Base-by-base conservation (phyloP, 2,113 vertebrate genomes). In the Marmota monax region DNA sequence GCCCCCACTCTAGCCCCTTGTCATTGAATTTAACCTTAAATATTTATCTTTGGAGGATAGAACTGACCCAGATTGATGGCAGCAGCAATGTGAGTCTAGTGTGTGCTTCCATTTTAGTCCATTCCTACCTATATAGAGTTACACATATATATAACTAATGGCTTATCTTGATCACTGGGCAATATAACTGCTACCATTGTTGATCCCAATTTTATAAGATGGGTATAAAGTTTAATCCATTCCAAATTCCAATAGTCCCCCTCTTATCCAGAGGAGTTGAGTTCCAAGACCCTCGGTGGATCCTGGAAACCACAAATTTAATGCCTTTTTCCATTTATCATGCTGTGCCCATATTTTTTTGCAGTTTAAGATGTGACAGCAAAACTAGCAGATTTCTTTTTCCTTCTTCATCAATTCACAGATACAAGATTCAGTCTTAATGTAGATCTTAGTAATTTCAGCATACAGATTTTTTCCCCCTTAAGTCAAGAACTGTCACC, bases 191-290 rank as follows among this genome's bases (percentile, higher is more conserved):
- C 11, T 77, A 14, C 65, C 42, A 83, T 77, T 89, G 22, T 87
- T 42, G 87, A 45, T 63, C 29, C 9, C 45, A 92, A 67, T 61
- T 82, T 89, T 93, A 16, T 53, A 96, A 85, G 18, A 45, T 77
- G 20, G 27, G 18, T 7, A 83, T 37, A 78, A 92, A 42, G 34
- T 90, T 48, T 51, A 95, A 90, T 70, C 27, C 42, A 72, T 93
- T 7, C 69, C 58, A 53, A 86, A 87, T 80, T 39, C 34, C 22
- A 48, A 10, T 63, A 9, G 23, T 74, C 83, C 32, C 42, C 23
- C 32, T 10, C 45, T n/a, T 29, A 76, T 76, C 25, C 34, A 45
- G 7, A 45, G 42, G 39, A 34, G 22, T 65, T 67, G 34, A 84
- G 48, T 39, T 84, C 23, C 27, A 63, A 92, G 69, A 14, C 32